phyloP scores from a whole-genome alignment of 2,113 vertebrate genomes.

The Lethenteron camtschaticum region DNA sequence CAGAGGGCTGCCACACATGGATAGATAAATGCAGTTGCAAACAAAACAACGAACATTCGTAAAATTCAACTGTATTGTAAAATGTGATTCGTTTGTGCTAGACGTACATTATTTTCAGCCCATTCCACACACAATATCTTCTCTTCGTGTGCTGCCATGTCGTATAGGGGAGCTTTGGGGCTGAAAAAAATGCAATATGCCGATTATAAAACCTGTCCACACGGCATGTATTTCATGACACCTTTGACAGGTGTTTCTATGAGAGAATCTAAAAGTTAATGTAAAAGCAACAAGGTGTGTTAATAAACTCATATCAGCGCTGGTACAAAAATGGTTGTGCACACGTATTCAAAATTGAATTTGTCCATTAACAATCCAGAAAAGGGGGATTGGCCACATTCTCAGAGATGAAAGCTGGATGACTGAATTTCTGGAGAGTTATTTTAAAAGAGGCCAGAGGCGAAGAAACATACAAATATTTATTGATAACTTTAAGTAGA shows the following conservation, averaged over 20 bases:
- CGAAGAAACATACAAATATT: too few relatives aligned
- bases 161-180: conserved; percentile 80
- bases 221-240: neutral
- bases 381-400: too few relatives aligned
- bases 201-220: neutral
- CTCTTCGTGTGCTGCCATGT: conserved; percentile 84
- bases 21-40: too few relatives aligned
- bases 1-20: too few relatives aligned
- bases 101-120: conserved; percentile 70
- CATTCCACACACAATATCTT: conserved; percentile 88
- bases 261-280: neutral
- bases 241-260: neutral
- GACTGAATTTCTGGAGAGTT: too few relatives aligned
- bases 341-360: too few relatives aligned
- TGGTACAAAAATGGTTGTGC: neutral
- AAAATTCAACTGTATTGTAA: neutral
- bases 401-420: too few relatives aligned
- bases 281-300: conserved; percentile 5
- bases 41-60: too few relatives aligned
- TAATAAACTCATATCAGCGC: conserved; percentile 11
- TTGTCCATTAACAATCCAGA: too few relatives aligned
- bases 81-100: neutral
- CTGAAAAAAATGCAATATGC: conserved; percentile 19
- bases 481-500: too few relatives aligned
- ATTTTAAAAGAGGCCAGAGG: too few relatives aligned